Evolutionary conservation across 2,888 invertebrate genomes (phyloP).

Genomic region (Andrena trimmerana): DNA sequence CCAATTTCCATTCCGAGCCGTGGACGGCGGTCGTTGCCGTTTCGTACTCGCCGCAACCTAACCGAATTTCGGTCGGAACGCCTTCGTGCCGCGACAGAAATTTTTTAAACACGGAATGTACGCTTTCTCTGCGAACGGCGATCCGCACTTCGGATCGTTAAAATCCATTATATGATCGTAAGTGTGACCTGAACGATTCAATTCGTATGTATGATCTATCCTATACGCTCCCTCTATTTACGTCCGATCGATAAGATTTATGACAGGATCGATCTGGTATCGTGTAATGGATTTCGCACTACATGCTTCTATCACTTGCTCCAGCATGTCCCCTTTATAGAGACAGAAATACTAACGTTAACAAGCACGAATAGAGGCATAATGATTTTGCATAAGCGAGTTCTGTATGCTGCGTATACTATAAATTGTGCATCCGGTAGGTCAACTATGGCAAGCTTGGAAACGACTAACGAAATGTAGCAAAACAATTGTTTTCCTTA

Average conservation of each 20-base stretch:
- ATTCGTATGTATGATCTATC: not conserved
- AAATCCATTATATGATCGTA: constrained; percentile 27
- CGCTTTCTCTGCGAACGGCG: constrained; percentile 41
- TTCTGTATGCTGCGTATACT: constrained; percentile 13
- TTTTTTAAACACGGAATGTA: constrained; percentile 35
- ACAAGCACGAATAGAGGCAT: constrained; percentile 52
- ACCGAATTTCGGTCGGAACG: constrained; percentile 2
- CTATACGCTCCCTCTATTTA: not conserved
- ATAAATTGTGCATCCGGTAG: constrained; percentile 45
- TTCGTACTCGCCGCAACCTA: not conserved
- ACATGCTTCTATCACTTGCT: constrained; percentile 38
- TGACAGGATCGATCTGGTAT: not conserved
- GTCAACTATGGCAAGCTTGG: constrained; percentile 50
- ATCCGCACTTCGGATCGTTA: constrained; percentile 17
- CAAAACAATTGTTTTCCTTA: constrained; percentile 39
- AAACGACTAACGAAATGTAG: constrained; percentile 37
- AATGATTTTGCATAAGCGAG: constrained; percentile 37
- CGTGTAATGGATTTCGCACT: constrained; percentile 34
- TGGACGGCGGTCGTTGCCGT: constrained; percentile 6
- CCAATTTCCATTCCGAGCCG: constrained; percentile 37
- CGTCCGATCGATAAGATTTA: not conserved
- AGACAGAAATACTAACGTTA: constrained; percentile 28
- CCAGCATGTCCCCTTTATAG: constrained; percentile 45
- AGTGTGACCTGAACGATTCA: not conserved
- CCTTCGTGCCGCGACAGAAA: not conserved